Conservation (phyloP, 2,888 invertebrate species). For the Leucophenga montana region DNA sequence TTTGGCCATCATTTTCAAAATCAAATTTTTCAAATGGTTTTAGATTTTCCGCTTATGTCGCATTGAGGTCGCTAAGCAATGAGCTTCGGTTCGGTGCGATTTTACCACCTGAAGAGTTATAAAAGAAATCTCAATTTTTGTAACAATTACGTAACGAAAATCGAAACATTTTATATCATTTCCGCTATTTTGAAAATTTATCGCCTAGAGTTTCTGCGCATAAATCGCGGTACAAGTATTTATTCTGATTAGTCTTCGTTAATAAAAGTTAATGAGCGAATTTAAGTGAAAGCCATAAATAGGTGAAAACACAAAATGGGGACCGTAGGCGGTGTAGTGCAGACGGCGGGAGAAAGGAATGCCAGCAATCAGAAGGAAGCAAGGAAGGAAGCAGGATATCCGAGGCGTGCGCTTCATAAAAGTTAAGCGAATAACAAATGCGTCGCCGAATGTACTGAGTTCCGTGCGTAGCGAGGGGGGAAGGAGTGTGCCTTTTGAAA, state of each 20-base stretch:
- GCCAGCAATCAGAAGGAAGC: no score
- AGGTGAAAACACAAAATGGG: conserved; percentile 38
- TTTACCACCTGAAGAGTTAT: no score
- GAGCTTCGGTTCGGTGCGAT: no score
- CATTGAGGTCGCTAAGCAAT: no score
- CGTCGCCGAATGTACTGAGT: conserved; percentile 40
- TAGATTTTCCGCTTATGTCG: no score
- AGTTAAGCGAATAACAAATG: conserved; percentile 67
- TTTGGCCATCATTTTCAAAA: no score
- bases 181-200: no score
- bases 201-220: background rate
- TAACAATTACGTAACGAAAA: no score
- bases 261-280: conserved; percentile 59
- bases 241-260: conserved; percentile 50
- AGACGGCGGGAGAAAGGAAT: conserved; percentile 42
- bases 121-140: no score
- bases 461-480: background rate
- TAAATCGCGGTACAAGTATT: background rate
- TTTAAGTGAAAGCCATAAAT: conserved; percentile 58
- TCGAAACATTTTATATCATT: no score
- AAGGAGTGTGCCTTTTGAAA: conserved; percentile 16
- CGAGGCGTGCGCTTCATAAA: conserved; percentile 56
- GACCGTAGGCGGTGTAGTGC: background rate
- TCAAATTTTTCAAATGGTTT: no score
- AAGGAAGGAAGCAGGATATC: conserved; percentile 44